These are phyloP conservation scores for Gnatocerus cornutus DNA, from an alignment of 2,888 invertebrate species.

Conservation along the genomic window DNA sequence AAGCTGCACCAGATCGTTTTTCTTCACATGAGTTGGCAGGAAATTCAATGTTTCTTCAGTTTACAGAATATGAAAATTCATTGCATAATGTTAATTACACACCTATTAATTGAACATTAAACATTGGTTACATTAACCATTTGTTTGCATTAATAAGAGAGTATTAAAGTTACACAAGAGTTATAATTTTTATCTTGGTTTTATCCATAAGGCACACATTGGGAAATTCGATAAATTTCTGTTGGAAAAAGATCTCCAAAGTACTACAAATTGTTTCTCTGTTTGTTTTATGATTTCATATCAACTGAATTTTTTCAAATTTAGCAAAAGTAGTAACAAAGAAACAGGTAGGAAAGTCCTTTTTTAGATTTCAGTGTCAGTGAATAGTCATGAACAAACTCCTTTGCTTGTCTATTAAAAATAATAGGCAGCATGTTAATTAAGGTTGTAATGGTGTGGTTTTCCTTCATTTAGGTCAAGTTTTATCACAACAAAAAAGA, in stretches of 20 bases:
- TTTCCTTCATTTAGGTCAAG: slow-evolving; percentile 32
- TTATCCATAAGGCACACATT: background rate
- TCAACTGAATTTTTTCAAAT: too few species aligned
- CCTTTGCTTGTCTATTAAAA: background rate
- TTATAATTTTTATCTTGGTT: background rate
- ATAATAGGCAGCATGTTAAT: background rate
- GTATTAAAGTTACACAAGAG: background rate
- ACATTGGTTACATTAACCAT: background rate
- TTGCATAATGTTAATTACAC: slow-evolving; percentile 2
- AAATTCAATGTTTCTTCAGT: background rate
- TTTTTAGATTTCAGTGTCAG: background rate
- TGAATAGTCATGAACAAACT: background rate
- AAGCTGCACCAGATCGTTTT: too few species aligned
- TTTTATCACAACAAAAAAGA: slow-evolving; percentile 1
- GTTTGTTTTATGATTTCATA: too few species aligned
- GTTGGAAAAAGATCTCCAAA: too few species aligned
- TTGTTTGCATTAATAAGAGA: background rate
- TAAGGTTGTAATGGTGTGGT: slow-evolving; percentile 10
- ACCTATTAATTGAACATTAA: slow-evolving; percentile 1
- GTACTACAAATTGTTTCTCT: too few species aligned
- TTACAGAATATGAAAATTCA: background rate
- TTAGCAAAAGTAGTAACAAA: too few species aligned
- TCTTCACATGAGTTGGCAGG: background rate
- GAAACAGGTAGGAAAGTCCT: too few species aligned
- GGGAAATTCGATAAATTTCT: too few species aligned